phyloP scores from a whole-genome alignment of 2,888 invertebrate genomes.

The Heliconius charithonia region DNA sequence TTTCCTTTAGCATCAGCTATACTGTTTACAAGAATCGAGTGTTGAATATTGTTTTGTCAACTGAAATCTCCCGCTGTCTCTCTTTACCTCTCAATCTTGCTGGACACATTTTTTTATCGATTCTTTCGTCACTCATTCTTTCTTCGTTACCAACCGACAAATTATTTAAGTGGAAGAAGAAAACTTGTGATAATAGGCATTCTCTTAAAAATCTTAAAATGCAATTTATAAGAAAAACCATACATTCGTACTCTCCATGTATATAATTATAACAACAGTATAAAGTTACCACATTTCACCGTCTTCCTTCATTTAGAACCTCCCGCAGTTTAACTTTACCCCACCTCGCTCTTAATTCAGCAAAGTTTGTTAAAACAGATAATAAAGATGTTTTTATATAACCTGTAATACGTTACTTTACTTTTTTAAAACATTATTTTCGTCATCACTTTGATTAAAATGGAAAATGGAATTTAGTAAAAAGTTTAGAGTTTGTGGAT shows the following conservation, averaged over 20 bases:
- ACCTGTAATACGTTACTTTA: neutral
- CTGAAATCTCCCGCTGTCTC: too few relatives aligned
- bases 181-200: too few relatives aligned
- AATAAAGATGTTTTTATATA: neutral
- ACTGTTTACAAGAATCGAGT: too few relatives aligned
- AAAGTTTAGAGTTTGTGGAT: neutral
- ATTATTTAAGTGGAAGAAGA: too few relatives aligned
- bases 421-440: neutral
- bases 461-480: neutral
- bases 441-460: neutral
- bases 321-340: neutral
- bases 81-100: too few relatives aligned
- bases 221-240: too few relatives aligned
- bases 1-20: too few relatives aligned
- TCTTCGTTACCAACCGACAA: too few relatives aligned
- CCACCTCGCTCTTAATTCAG: neutral
- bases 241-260: neutral
- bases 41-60: too few relatives aligned
- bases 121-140: too few relatives aligned
- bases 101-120: too few relatives aligned
- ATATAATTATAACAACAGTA: neutral
- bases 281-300: neutral
- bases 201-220: too few relatives aligned
- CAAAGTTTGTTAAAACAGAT: neutral
- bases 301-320: neutral